Conservation (phyloP, 2,888 invertebrate species). For the Stenichneumon culpator region DNA sequence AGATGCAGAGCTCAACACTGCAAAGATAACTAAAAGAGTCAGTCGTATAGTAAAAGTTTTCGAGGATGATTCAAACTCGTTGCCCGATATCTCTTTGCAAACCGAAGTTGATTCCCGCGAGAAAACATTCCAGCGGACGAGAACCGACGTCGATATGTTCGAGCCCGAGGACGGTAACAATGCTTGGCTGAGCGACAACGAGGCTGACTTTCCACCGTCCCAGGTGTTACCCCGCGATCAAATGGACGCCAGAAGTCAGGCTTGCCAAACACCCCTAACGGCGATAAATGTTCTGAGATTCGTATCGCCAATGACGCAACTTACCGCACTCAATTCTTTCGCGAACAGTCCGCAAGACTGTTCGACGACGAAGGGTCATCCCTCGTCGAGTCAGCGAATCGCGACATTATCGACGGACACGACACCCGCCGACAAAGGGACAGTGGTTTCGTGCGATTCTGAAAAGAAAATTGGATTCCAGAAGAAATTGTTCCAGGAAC, state of each 20-base stretch:
- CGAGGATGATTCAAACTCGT: slow-evolving; percentile 77
- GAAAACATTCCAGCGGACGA: slow-evolving; percentile 60
- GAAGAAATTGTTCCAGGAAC: slow-evolving; percentile 84
- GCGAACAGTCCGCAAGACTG: slow-evolving; percentile 69
- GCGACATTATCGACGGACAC: slow-evolving; percentile 51
- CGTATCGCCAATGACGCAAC: slow-evolving; percentile 85
- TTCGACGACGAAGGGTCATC: slow-evolving; percentile 33
- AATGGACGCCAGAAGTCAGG: slow-evolving; percentile 65
- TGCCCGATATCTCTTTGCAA: slow-evolving; percentile 35
- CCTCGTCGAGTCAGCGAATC: slow-evolving; percentile 28
- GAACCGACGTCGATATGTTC: slow-evolving; percentile 74
- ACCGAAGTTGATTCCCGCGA: slow-evolving; percentile 5
- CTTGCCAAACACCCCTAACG: slow-evolving; percentile 75
- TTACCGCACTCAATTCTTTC: slow-evolving; percentile 81
- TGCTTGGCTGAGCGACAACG: slow-evolving; percentile 68
- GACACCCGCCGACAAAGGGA: slow-evolving; percentile 57
- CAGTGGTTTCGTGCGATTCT: slow-evolving; percentile 44
- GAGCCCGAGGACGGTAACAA: slow-evolving; percentile 66
- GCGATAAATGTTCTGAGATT: slow-evolving; percentile 79
- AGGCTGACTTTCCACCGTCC: slow-evolving; percentile 67
- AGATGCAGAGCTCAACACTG: slow-evolving; percentile 69
- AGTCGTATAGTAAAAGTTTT: slow-evolving; percentile 76
- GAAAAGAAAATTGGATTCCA: slow-evolving; percentile 76
- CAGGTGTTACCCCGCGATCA: slow-evolving; percentile 59
- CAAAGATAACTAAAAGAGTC: slow-evolving; percentile 69